Evolutionary conservation across 2,888 invertebrate genomes (phyloP).

Genomic region (Coleophora deauratella): DNA sequence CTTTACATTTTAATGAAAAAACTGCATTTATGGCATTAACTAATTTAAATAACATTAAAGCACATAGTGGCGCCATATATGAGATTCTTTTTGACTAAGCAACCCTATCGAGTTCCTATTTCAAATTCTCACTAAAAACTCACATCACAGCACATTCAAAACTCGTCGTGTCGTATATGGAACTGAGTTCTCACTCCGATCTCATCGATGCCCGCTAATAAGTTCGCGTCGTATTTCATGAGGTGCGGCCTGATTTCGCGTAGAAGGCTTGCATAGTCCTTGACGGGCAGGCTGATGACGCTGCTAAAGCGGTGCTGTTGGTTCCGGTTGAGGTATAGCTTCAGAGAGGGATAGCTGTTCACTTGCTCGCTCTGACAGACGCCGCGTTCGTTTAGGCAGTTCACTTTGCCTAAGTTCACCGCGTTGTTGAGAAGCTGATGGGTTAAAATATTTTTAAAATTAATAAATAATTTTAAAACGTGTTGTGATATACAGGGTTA

Average conservation of each 20-base stretch:
- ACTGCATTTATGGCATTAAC: too few species aligned
- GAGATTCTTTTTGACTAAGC: too few species aligned
- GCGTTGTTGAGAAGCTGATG: conserved; percentile 48
- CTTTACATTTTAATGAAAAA: too few species aligned
- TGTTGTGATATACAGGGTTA: neutral
- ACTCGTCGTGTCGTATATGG: conserved; percentile 46
- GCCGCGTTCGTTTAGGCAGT: conserved; percentile 52
- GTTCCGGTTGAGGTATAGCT: conserved; percentile 43
- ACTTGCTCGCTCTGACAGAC: conserved; percentile 59
- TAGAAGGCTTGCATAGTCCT: conserved; percentile 32
- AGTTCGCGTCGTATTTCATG: conserved; percentile 29
- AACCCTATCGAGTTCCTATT: too few species aligned
- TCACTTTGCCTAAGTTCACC: conserved; percentile 56
- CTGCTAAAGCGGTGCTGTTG: conserved; percentile 32
- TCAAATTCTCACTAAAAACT: too few species aligned
- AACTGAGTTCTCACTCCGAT: conserved; percentile 25
- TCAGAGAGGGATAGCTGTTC: conserved; percentile 50
- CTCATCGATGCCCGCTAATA: conserved; percentile 29
- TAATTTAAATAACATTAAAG: too few species aligned
- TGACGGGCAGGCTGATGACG: conserved; percentile 36
- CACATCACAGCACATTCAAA: conserved; percentile 20
- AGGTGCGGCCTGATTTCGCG: conserved; percentile 40
- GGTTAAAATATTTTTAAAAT: too few species aligned
- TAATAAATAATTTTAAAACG: neutral
- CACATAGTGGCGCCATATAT: too few species aligned